Evolutionary conservation across 1,140 invertebrate genomes (phyloP).

Genomic region (Cepaea nemoralis): DNA sequence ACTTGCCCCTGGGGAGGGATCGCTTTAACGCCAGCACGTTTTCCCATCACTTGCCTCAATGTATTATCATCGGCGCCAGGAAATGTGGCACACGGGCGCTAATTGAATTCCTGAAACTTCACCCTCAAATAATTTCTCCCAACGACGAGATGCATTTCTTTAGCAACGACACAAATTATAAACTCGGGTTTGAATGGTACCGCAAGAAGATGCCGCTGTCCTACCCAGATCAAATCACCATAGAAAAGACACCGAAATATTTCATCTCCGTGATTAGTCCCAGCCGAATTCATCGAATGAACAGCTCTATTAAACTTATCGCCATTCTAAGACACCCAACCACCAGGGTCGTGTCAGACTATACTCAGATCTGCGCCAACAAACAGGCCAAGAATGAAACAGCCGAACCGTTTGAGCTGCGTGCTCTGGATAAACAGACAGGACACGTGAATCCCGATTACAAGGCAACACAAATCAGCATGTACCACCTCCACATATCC

Average conservation of each 20-base stretch:
- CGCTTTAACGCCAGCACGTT: conserved; percentile 69
- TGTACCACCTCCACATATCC: conserved; percentile 69
- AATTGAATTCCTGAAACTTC: conserved; percentile 71
- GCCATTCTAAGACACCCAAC: conserved; percentile 92
- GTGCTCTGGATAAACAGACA: conserved; percentile 60
- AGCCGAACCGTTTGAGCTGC: conserved; percentile 61
- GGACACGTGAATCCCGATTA: conserved; percentile 62
- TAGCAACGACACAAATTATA: conserved; percentile 71
- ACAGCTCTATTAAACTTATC: conserved; percentile 86
- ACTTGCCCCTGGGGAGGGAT: background rate
- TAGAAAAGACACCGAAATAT: conserved; percentile 75
- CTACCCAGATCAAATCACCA: conserved; percentile 69
- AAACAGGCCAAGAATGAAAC: conserved; percentile 63
- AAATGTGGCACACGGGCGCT: conserved; percentile 73
- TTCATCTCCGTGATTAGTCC: conserved; percentile 81
- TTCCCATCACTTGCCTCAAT: conserved; percentile 59
- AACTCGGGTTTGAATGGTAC: conserved; percentile 73
- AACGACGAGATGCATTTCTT: conserved; percentile 74
- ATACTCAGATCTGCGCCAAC: conserved; percentile 79
- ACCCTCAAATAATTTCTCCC: conserved; percentile 68
- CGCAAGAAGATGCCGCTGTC: conserved; percentile 69
- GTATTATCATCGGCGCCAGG: conserved; percentile 72
- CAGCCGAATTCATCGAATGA: conserved; percentile 86
- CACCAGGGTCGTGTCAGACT: conserved; percentile 92
- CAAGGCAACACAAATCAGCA: conserved; percentile 66